Conservation (phyloP, 2,113 vertebrate genomes). For the human (Homo sapiens) region GRCh38 chr9:132470501-132471000, state of each 20-base stretch:
- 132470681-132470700: background rate
- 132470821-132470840: background rate
- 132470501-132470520: background rate
- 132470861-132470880: background rate
- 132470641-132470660: too few relatives aligned
- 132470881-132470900: background rate
- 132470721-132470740: background rate
- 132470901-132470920: background rate
- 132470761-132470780: background rate
- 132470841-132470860: background rate
- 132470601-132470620: background rate
- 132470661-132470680: fast-evolving
- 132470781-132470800: background rate
- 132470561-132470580: background rate
- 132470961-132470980: background rate
- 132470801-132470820: background rate
- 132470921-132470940: fast-evolving
- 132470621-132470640: fast-evolving
- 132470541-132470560: background rate
- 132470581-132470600: background rate
- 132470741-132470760: background rate
- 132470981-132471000: background rate
- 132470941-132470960: background rate
- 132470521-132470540: background rate
- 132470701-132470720: background rate